Percentiles rank a stretch among this genome's conserved stretches.
These are phyloP conservation scores for Sphaeramia orbicularis DNA, from an alignment of 2,797 vertebrate genomes.

Conservation along the genomic window DNA sequence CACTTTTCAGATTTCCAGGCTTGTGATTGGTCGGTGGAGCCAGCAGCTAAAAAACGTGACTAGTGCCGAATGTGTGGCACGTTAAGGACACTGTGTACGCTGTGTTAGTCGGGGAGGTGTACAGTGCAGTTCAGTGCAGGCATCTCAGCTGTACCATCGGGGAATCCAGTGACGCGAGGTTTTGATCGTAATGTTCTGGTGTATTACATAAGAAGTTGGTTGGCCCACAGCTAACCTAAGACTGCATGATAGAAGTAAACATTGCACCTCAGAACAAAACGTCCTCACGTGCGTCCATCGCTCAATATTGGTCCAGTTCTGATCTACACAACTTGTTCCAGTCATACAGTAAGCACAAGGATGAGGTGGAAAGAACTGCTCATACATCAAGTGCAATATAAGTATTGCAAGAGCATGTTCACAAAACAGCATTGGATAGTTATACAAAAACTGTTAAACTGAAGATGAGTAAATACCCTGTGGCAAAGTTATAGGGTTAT, in stretches of 20 bases:
- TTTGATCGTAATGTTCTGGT: slow-evolving; percentile 14
- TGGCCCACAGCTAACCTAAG: slow-evolving; percentile 34
- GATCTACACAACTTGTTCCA: neutral
- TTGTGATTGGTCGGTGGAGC: slow-evolving; percentile 68
- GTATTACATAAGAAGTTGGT: slow-evolving; percentile 63
- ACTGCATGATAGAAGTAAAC: slow-evolving; percentile 27
- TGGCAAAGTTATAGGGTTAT: no score
- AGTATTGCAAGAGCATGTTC: neutral
- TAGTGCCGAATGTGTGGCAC: slow-evolving; percentile 56
- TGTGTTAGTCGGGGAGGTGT: slow-evolving; percentile 15
- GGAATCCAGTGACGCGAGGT: slow-evolving; percentile 53
- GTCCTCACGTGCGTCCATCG: slow-evolving; percentile 48
- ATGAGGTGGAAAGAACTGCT: neutral
- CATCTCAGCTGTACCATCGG: slow-evolving; percentile 32
- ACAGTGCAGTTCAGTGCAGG: slow-evolving; percentile 20
- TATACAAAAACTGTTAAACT: no score
- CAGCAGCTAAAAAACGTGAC: slow-evolving; percentile 82
- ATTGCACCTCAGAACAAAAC: slow-evolving; percentile 15
- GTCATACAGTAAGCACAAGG: neutral
- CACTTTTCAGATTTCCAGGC: slow-evolving; percentile 5
- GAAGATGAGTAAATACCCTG: no score
- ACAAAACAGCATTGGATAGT: no score
- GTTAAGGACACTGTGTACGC: slow-evolving; percentile 71
- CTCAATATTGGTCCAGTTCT: neutral
- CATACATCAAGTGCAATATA: neutral